A percentile compares a stretch with the other conserved stretches of the same genome.
Evolutionary conservation across 2,113 vertebrate genomes (phyloP).

Genomic region (Bolborhynchus lineola): DNA sequence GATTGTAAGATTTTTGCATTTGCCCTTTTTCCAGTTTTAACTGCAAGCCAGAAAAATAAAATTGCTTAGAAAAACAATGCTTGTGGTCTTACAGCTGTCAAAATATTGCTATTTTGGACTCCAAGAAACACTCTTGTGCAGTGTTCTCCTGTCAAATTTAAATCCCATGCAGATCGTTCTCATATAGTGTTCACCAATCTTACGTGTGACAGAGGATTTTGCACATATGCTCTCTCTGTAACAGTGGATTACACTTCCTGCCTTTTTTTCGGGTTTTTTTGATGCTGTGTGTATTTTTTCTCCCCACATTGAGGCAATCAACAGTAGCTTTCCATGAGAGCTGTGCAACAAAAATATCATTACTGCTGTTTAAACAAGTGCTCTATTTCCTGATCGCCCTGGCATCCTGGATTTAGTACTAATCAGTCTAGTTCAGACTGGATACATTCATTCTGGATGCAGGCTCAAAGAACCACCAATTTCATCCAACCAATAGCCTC

Average conservation of each 20-base stretch:
- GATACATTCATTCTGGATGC: constrained; percentile 11
- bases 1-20: neutral
- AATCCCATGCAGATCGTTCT: neutral
- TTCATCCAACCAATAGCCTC: neutral
- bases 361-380: neutral
- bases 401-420: constrained; percentile 28
- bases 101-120: neutral
- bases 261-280: neutral
- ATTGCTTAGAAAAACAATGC: neutral
- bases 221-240: neutral
- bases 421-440: constrained; percentile 22
- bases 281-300: neutral
- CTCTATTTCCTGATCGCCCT: neutral
- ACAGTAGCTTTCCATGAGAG: neutral
- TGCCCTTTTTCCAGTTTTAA: neutral
- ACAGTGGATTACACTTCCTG: neutral
- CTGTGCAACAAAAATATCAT: constrained; percentile 5
- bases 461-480: neutral
- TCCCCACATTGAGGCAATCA: neutral
- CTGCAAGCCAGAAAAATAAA: neutral
- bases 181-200: neutral
- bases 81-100: neutral
- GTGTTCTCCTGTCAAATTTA: neutral
- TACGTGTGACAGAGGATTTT: neutral
- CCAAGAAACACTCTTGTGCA: neutral